Evolutionary conservation across 2,797 vertebrate species (phyloP).

Genomic region (Uromys caudimaculatus): DNA sequence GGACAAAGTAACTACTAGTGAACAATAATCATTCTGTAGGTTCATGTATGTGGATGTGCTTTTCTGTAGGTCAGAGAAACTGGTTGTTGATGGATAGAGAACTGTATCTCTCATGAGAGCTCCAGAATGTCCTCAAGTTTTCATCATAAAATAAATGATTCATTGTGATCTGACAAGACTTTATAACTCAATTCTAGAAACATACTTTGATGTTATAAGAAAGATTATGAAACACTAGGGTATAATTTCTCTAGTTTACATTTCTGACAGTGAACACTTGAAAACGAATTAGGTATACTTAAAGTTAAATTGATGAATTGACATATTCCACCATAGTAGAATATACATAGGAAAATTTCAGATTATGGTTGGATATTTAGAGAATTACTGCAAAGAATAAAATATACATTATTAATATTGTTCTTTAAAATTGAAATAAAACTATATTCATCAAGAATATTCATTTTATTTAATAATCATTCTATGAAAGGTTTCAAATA

Average conservation of each 20-base stretch:
- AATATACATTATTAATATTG: neutral
- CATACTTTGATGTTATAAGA: neutral
- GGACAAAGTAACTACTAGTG: neutral
- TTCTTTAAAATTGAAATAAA: conserved; percentile 18
- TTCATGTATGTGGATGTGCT: neutral
- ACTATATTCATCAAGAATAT: neutral
- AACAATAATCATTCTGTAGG: neutral
- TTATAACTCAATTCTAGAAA: conserved; percentile 19
- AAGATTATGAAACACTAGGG: neutral
- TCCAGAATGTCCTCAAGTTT: neutral
- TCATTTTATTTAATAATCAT: neutral
- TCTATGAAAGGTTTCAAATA: neutral
- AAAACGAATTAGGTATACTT: neutral
- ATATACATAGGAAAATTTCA: neutral
- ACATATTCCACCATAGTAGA: neutral
- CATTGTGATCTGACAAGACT: neutral
- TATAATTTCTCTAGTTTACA: neutral
- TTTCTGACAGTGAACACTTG: neutral
- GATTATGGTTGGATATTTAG: neutral
- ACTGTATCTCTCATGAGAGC: neutral
- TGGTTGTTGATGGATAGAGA: neutral
- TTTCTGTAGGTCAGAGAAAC: neutral
- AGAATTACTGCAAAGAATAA: neutral
- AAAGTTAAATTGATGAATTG: neutral
- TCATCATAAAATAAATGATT: conserved; percentile 33